phyloP scores from a whole-genome alignment of 2,888 invertebrate species.

The Calameuta filiformis region DNA sequence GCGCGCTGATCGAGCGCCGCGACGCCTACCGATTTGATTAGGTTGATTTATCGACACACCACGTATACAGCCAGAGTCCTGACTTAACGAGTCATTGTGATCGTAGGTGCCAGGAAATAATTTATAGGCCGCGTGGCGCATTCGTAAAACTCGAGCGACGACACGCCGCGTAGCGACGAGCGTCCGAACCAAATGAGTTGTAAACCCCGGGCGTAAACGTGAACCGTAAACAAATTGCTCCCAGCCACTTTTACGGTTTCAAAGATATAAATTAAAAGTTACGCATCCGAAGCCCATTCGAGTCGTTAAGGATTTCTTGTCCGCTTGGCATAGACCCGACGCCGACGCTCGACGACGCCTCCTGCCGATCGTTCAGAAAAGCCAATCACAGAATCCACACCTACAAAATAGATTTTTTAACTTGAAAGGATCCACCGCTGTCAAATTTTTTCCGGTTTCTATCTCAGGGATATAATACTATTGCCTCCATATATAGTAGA shows the following conservation, averaged over 20 bases:
- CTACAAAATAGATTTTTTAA: not conserved
- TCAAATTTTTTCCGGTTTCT: not conserved
- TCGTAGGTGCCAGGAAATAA: constrained; percentile 37
- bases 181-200: constrained; percentile 48
- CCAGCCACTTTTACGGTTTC: constrained; percentile 32
- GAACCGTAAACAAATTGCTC: constrained; percentile 36
- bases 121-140: constrained; percentile 46
- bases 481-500: not conserved
- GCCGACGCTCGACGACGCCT: not conserved
- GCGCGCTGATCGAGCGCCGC: constrained; percentile 7
- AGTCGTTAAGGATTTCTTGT: not conserved
- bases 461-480: not conserved
- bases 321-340: not conserved
- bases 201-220: constrained; percentile 39
- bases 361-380: not conserved
- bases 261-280: constrained; percentile 23
- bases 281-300: not conserved
- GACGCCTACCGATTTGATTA: constrained; percentile 27
- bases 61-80: not conserved
- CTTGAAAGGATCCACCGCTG: not conserved
- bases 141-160: constrained; percentile 40
- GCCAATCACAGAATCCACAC: not conserved
- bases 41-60: constrained; percentile 28
- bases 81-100: constrained; percentile 47
- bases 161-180: constrained; percentile 18